Conservation (phyloP, 2,888 invertebrate species). For the Abscondita cerata region DNA sequence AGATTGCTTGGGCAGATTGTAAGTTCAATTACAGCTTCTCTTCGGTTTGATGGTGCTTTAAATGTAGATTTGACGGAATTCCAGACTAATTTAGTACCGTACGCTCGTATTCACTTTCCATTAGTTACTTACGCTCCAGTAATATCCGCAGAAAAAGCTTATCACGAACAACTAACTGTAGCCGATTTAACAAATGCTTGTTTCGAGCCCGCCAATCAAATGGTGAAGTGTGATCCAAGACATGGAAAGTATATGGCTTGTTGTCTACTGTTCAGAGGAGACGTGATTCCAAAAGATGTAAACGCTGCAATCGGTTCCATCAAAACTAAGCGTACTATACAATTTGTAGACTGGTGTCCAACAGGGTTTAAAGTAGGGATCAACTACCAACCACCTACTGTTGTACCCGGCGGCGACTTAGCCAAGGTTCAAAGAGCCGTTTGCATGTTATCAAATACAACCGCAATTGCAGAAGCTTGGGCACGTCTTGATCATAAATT, state of each 20-base stretch:
- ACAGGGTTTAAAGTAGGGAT: too few species aligned
- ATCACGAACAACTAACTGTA: slow-evolving; percentile 64
- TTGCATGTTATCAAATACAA: neutral
- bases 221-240: slow-evolving; percentile 61
- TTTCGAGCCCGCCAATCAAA: slow-evolving; percentile 61
- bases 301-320: slow-evolving; percentile 65
- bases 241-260: slow-evolving; percentile 64
- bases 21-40: slow-evolving; percentile 66
- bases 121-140: slow-evolving; percentile 64
- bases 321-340: slow-evolving; percentile 63
- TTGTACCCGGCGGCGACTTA: slow-evolving; percentile 28
- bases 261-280: slow-evolving; percentile 61
- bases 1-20: slow-evolving; percentile 65
- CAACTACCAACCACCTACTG: slow-evolving; percentile 56
- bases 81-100: slow-evolving; percentile 65
- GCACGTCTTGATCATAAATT: slow-evolving; percentile 68
- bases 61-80: slow-evolving; percentile 54
- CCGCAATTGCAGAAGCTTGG: slow-evolving; percentile 69
- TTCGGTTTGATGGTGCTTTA: slow-evolving; percentile 66
- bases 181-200: slow-evolving; percentile 68
- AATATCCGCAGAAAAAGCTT: slow-evolving; percentile 48
- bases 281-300: slow-evolving; percentile 60
- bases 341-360: slow-evolving; percentile 31
- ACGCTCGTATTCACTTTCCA: slow-evolving; percentile 69
- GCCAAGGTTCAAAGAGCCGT: neutral